Conservation (phyloP, 2,888 invertebrate genomes). For the Lobophora halterata region DNA sequence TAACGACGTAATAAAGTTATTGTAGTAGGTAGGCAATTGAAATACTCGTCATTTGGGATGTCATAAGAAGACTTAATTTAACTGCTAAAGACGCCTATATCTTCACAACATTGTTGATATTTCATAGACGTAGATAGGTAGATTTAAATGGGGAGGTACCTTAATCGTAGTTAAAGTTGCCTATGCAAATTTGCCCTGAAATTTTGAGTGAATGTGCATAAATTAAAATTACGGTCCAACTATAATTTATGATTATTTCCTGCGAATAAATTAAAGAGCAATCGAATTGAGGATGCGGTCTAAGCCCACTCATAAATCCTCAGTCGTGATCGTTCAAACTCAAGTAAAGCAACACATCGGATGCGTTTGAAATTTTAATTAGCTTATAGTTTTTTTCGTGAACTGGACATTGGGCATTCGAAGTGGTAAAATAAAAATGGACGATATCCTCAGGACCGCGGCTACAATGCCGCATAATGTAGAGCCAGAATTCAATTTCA, state of each 20-base stretch:
- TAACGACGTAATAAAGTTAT: slow-evolving; percentile 16
- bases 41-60: too few species aligned
- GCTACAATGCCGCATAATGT: slow-evolving; percentile 9
- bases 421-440: too few species aligned
- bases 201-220: slow-evolving; percentile 13
- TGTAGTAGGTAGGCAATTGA: too few species aligned
- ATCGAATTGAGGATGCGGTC: slow-evolving; percentile 30
- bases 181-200: not conserved
- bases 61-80: too few species aligned
- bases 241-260: slow-evolving; percentile 26
- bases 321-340: slow-evolving; percentile 26
- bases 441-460: not conserved
- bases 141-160: not conserved
- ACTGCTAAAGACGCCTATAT: too few species aligned
- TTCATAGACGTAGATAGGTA: not conserved
- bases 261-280: slow-evolving; percentile 26
- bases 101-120: slow-evolving; percentile 6
- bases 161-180: not conserved
- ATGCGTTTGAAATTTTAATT: slow-evolving; percentile 31
- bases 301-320: slow-evolving; percentile 28
- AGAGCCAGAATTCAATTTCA: slow-evolving; percentile 6
- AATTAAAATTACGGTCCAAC: slow-evolving; percentile 11
- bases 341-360: slow-evolving; percentile 25
- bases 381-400: slow-evolving; percentile 17
- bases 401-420: too few species aligned